Percentiles rank a stretch among this genome's conserved stretches.
phyloP scores from a whole-genome alignment of 2,888 invertebrate species.

The Cheiracanthium punctorium region DNA sequence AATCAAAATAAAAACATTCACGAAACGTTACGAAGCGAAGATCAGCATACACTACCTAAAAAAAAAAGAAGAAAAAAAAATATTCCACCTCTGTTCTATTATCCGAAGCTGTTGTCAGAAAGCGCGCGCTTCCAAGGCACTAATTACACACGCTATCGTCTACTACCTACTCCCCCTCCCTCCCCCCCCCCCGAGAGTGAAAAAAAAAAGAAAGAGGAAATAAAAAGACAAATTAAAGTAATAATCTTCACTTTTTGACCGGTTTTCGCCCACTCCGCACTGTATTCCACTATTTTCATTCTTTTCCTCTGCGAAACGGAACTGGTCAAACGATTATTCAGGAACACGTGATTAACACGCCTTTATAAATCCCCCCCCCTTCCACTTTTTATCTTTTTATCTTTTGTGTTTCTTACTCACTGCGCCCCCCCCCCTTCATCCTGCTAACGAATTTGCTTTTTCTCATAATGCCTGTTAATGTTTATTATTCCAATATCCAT shows the following conservation, averaged over 20 bases:
- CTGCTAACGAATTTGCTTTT: slow-evolving; percentile 10
- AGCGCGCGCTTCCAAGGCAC: slow-evolving; percentile 52
- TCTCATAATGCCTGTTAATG: slow-evolving; percentile 48
- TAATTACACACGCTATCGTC: slow-evolving; percentile 59
- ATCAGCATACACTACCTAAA: too few species aligned
- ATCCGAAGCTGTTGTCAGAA: slow-evolving; percentile 55
- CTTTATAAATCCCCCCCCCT: slow-evolving; percentile 29
- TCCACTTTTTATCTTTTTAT: slow-evolving; percentile 27
- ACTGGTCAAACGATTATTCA: slow-evolving; percentile 66
- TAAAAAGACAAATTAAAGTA: slow-evolving; percentile 18
- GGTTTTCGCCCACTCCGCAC: slow-evolving; percentile 58
- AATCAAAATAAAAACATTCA: not conserved
- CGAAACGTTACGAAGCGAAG: slow-evolving; percentile 4
- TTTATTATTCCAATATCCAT: slow-evolving; percentile 68
- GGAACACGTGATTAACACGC: slow-evolving; percentile 68
- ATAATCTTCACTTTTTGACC: slow-evolving; percentile 32
- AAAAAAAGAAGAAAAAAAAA: slow-evolving; percentile 4
- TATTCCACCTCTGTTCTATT: slow-evolving; percentile 36
- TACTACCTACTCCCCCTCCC: slow-evolving; percentile 22
- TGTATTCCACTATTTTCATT: slow-evolving; percentile 37
- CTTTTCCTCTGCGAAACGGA: slow-evolving; percentile 56
- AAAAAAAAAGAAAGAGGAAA: slow-evolving; percentile 7
- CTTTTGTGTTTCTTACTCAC: not conserved
- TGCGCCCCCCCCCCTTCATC: not conserved
- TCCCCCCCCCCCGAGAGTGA: not conserved